Percentiles rank a stretch among this genome's conserved stretches.
These are phyloP conservation scores for Melanotus villosus DNA, from an alignment of 2,888 invertebrate genomes.

Conservation along the genomic window DNA sequence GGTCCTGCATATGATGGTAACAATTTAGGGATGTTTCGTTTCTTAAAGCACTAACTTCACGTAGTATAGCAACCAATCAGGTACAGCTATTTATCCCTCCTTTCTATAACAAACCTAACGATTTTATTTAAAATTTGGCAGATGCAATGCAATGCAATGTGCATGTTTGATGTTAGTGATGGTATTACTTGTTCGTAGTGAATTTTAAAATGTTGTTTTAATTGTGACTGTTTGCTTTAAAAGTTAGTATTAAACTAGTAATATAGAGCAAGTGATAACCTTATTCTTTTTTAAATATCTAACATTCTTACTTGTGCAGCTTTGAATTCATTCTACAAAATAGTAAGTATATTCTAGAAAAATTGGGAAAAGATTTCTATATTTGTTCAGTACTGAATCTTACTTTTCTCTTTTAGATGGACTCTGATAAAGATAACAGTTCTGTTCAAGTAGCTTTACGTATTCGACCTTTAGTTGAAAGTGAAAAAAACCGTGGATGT, in stretches of 20 bases:
- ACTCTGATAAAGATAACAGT: slow-evolving; percentile 53
- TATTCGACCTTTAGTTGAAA: slow-evolving; percentile 83
- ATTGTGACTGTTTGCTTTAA: too few species aligned
- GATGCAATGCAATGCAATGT: too few species aligned
- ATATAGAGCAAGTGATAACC: too few species aligned
- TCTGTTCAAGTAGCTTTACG: slow-evolving; percentile 85
- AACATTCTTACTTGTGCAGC: too few species aligned
- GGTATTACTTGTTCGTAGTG: background rate
- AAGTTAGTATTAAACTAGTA: too few species aligned
- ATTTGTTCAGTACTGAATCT: too few species aligned
- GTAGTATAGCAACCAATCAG: background rate
- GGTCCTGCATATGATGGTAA: too few species aligned
- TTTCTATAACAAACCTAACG: background rate
- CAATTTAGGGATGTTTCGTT: background rate
- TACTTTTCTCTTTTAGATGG: slow-evolving; percentile 52
- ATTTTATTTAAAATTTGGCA: background rate
- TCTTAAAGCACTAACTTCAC: background rate
- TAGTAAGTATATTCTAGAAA: too few species aligned
- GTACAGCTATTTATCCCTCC: background rate
- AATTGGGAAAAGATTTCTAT: too few species aligned
- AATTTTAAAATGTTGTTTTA: too few species aligned
- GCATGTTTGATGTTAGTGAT: background rate
- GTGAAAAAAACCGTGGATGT: slow-evolving; percentile 83
- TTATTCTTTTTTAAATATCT: too few species aligned
- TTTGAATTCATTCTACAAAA: too few species aligned